Evolutionary conservation across 1,140 invertebrate species (phyloP).

Genomic region (Sycophaga agraensis): DNA sequence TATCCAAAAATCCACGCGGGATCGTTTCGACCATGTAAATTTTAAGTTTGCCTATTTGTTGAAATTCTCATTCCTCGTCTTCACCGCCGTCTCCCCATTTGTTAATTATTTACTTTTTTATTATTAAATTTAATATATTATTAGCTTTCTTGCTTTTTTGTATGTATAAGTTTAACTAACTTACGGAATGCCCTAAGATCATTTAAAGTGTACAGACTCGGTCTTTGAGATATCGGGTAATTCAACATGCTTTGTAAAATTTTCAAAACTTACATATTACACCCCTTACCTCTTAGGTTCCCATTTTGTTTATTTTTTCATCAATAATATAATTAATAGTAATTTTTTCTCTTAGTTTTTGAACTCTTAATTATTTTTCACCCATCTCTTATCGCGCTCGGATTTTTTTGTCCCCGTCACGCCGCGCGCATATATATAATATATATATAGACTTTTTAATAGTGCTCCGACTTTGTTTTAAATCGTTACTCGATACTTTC

Average conservation of each 20-base stretch:
- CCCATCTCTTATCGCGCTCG: slow-evolving; percentile 29
- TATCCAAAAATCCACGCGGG: slow-evolving; percentile 14
- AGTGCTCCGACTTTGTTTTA: slow-evolving; percentile 42
- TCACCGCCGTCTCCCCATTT: background rate
- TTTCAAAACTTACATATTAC: slow-evolving; percentile 46
- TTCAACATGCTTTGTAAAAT: slow-evolving; percentile 46
- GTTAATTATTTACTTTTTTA: slow-evolving; percentile 12
- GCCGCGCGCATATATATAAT: slow-evolving; percentile 37
- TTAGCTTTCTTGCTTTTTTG: slow-evolving; percentile 28
- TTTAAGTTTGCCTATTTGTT: slow-evolving; percentile 19
- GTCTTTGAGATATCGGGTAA: slow-evolving; percentile 37
- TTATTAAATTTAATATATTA: slow-evolving; percentile 25
- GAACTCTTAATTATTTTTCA: slow-evolving; percentile 44
- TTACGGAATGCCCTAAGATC: slow-evolving; percentile 45
- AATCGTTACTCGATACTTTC: slow-evolving; percentile 52
- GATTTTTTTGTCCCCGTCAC: slow-evolving; percentile 30
- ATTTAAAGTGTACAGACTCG: slow-evolving; percentile 42
- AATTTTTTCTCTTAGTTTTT: slow-evolving; percentile 40
- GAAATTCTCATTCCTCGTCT: slow-evolving; percentile 29
- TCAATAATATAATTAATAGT: slow-evolving; percentile 36
- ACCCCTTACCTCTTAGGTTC: slow-evolving; percentile 18
- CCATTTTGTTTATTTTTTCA: slow-evolving; percentile 27
- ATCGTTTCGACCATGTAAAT: slow-evolving; percentile 11
- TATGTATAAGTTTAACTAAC: slow-evolving; percentile 37
- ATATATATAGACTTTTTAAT: slow-evolving; percentile 38